phyloP scores from a whole-genome alignment of 2,888 invertebrate genomes.

The Caenorhabditis plicata region DNA sequence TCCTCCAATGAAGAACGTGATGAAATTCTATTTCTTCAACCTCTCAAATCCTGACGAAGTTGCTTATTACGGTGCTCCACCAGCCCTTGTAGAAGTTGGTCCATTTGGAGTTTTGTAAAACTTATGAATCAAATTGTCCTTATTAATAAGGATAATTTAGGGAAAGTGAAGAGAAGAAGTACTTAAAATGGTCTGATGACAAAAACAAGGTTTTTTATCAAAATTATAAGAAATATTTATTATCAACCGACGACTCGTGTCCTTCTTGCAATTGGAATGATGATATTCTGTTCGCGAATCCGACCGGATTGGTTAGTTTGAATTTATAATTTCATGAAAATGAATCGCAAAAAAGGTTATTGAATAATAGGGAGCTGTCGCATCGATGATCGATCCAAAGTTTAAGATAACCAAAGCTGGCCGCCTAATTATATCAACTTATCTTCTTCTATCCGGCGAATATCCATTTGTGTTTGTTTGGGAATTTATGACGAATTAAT shows the following conservation, averaged over 20 bases:
- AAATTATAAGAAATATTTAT: slow-evolving; percentile 55
- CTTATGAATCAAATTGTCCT: neutral
- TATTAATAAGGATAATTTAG: slow-evolving; percentile 24
- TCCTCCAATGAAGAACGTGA: slow-evolving; percentile 37
- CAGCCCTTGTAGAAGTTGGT: slow-evolving; percentile 44
- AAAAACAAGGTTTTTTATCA: slow-evolving; percentile 50
- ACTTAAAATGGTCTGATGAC: slow-evolving; percentile 44
- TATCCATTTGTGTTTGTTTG: slow-evolving; percentile 47
- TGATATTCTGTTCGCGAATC: slow-evolving; percentile 49
- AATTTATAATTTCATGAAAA: neutral
- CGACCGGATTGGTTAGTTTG: slow-evolving; percentile 39
- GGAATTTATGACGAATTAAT: neutral
- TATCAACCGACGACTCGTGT: slow-evolving; percentile 38
- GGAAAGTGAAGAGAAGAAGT: slow-evolving; percentile 54
- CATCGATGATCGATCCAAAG: slow-evolving; percentile 48
- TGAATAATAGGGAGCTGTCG: slow-evolving; percentile 47
- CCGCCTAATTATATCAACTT: slow-evolving; percentile 32
- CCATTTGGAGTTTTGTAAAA: slow-evolving; percentile 49
- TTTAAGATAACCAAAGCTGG: slow-evolving; percentile 37
- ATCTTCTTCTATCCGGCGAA: slow-evolving; percentile 43
- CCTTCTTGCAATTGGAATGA: slow-evolving; percentile 46
- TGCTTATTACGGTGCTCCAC: slow-evolving; percentile 44
- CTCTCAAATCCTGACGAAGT: slow-evolving; percentile 55
- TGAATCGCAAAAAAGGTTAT: neutral
- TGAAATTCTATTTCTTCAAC: slow-evolving; percentile 57